Evolutionary conservation across 2,797 vertebrate species (phyloP).

Genomic region (Ctenopoma kingsleyae): DNA sequence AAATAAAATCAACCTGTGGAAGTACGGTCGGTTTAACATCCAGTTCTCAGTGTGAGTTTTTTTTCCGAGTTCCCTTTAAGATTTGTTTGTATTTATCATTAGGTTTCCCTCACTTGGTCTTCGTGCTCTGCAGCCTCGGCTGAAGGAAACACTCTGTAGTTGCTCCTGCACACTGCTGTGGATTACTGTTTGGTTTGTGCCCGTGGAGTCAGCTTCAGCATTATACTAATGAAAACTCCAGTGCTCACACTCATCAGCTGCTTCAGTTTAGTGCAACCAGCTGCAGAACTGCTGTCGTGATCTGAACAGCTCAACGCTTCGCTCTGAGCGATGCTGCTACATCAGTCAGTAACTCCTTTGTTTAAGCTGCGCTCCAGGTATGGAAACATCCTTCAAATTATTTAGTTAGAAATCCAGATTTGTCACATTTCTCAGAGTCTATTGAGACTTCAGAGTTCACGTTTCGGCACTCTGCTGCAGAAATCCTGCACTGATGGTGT

Average conservation of each 20-base stretch:
- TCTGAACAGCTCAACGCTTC: not conserved
- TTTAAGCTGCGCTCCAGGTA: too few species aligned
- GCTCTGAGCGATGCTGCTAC: not conserved
- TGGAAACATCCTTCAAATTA: too few species aligned
- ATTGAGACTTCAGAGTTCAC: not conserved
- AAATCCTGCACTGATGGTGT: too few species aligned
- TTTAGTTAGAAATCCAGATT: not conserved
- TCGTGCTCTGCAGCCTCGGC: constrained; percentile 21
- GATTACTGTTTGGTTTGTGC: constrained; percentile 31
- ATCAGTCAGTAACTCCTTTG: not conserved
- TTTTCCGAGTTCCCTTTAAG: too few species aligned
- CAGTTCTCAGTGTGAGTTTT: too few species aligned
- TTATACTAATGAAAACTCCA: not conserved
- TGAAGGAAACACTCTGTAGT: constrained; percentile 23
- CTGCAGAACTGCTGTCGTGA: not conserved
- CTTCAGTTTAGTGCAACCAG: constrained; percentile 8
- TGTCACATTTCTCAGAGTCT: not conserved
- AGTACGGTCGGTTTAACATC: too few species aligned
- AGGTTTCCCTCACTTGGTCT: not conserved
- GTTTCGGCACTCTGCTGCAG: not conserved
- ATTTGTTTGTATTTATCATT: too few species aligned
- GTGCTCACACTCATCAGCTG: not conserved
- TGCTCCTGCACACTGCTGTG: constrained; percentile 43
- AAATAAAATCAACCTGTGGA: too few species aligned
- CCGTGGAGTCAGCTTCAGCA: constrained; percentile 42